Evolutionary conservation across 2,113 vertebrate genomes (phyloP).

Genomic region (Syngnathus scovelli): DNA sequence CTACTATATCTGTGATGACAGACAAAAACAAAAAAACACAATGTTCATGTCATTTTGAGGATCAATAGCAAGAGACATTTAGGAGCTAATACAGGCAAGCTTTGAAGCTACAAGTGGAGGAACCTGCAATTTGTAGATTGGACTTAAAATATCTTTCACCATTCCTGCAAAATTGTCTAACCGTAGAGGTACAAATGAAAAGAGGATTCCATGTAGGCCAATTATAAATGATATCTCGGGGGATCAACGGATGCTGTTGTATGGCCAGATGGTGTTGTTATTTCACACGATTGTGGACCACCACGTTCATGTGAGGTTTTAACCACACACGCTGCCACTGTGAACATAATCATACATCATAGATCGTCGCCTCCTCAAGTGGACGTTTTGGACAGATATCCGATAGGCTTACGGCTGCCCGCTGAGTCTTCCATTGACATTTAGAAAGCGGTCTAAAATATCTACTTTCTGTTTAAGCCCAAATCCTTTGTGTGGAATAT

Average conservation of each 20-base stretch:
- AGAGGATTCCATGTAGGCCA: neutral
- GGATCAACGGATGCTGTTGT: neutral
- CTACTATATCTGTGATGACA: neutral
- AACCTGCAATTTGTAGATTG: neutral
- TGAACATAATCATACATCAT: neutral
- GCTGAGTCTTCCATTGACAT: constrained; percentile 31
- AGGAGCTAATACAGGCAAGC: neutral
- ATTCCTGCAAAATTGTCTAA: neutral
- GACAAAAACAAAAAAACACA: neutral
- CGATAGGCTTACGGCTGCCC: constrained; percentile 25
- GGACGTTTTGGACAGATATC: constrained; percentile 36
- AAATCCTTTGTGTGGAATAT: constrained; percentile 41
- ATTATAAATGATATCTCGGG: neutral
- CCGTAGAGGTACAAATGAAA: neutral
- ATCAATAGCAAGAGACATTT: constrained; percentile 3
- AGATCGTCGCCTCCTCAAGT: constrained; percentile 10
- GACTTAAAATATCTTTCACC: neutral
- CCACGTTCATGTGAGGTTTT: neutral
- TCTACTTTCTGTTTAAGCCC: constrained; percentile 26
- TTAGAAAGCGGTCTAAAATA: constrained; percentile 31
- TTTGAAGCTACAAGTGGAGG: too few relatives aligned
- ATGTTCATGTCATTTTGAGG: neutral
- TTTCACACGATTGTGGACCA: constrained; percentile 28
- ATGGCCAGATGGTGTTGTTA: constrained; percentile 6
- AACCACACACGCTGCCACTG: neutral